Conservation (phyloP, 1,140 invertebrate genomes). For the Heliconius eleuchia region DNA sequence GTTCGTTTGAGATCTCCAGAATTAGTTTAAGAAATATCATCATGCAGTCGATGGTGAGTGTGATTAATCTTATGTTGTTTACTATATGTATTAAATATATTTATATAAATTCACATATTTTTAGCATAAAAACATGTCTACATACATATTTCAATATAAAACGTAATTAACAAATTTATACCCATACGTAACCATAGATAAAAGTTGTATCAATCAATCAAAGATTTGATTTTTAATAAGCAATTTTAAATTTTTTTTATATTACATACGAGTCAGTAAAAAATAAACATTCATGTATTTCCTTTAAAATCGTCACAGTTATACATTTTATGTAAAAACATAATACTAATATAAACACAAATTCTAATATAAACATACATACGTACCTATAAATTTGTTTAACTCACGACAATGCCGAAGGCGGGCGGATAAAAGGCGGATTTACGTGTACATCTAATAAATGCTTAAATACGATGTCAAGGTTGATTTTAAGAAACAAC, state of each 20-base stretch:
- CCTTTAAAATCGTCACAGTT: background rate
- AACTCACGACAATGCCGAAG: background rate
- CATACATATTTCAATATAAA: too few species aligned
- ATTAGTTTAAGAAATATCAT: conserved; percentile 64
- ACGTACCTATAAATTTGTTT: background rate
- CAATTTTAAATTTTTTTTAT: too few species aligned
- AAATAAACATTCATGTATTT: background rate
- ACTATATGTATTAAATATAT: background rate
- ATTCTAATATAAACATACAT: background rate
- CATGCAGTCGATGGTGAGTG: conserved; percentile 79
- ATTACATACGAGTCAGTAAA: too few species aligned
- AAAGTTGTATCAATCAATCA: too few species aligned
- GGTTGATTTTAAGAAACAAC: conserved; percentile 50
- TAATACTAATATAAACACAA: background rate
- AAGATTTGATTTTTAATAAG: too few species aligned
- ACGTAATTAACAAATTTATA: too few species aligned
- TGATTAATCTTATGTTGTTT: conserved; percentile 12
- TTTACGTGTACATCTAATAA: background rate
- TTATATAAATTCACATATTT: background rate
- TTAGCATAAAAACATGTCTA: too few species aligned
- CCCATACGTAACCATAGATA: too few species aligned
- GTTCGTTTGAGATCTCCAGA: conserved; percentile 80
- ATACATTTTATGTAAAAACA: background rate
- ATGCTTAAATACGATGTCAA: conserved; percentile 54
- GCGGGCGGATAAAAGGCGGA: conserved; percentile 15